Conservation (phyloP, 2,888 invertebrate genomes). For the Rhopalosiphum nymphaeae region DNA sequence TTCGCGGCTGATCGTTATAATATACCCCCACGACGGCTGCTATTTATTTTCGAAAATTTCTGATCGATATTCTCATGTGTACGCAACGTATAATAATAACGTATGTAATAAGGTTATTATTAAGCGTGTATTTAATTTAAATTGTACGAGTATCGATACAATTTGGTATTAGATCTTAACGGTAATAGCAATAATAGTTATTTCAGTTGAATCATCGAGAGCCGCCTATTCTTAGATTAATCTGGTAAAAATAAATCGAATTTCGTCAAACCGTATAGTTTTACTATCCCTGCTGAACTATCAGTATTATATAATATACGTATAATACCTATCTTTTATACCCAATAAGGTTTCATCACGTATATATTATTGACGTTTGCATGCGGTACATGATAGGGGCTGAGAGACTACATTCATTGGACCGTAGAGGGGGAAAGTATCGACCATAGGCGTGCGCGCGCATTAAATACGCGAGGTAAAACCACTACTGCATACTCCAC, state of each 20-base stretch:
- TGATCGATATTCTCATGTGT: background rate
- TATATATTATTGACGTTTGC: background rate
- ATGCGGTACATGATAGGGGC: background rate
- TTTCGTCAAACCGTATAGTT: background rate
- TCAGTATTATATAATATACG: background rate
- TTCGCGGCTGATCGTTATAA: background rate
- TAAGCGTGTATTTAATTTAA: background rate
- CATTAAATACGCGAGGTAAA: background rate
- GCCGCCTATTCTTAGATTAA: background rate
- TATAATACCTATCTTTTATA: background rate
- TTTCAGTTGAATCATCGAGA: background rate
- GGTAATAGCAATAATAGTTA: background rate
- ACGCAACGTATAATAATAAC: background rate
- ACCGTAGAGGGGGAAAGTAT: background rate
- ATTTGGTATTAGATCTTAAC: background rate
- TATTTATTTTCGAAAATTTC: too few relatives aligned
- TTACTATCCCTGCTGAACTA: background rate
- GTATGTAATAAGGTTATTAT: background rate
- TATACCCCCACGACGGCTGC: background rate
- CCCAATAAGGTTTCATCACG: background rate
- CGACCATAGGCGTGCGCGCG: background rate
- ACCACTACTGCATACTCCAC: background rate
- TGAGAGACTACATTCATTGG: background rate
- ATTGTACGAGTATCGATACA: background rate
- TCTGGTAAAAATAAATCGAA: background rate